Evolutionary conservation across 2,797 vertebrate species (phyloP), one percentile per base, ranked within the genome.

Genomic region (Microchirus variegatus): DNA sequence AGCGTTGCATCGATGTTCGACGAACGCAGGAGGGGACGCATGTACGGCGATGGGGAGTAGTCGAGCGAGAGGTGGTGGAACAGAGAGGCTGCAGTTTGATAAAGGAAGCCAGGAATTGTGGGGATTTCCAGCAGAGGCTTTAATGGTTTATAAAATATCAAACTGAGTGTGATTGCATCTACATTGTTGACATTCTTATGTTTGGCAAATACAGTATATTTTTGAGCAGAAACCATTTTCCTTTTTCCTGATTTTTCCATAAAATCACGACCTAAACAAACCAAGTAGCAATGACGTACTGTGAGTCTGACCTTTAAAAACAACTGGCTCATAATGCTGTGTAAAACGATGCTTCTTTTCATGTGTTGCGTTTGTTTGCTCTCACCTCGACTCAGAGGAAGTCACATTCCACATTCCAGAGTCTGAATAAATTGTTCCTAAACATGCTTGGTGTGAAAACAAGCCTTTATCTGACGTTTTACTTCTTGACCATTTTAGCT

Each of bases 1-100:
- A 90, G 75, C 59, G 18, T 74, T n/a, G 54, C 77, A 77, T 88
- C 87, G 85, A 82, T 71, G 73, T 70, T 47, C 40, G 19, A 82
- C 31, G 0, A 70, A 63, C 43, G 53, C 54, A 57, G 58, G 57
- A 62, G 53, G 53, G 74, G 31, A 64, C 36, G n/a, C 57, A 17
- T 69, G 44, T 47, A 63, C 58, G 51, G 46, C 48, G 70, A 75
- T 46, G 31, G 31, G 49, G 58, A 14, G 72, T 45, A 40, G 5
- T 11, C 49, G 19, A 59, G 63, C 36, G 58, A 63, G 70, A 73
- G 70, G 73, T 35, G 70, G 50, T 42, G 61, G 13, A 50, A 52
- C 43, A 63, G 70, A 68, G 63, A 68, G 63, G 65, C 62, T 16
- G 10, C 19, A 67, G 71, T 75, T 66, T 75, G 49, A 69, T 63